These are phyloP conservation scores for Dryomyza anilis DNA, from an alignment of 2,888 invertebrate genomes.

Conservation along the genomic window DNA sequence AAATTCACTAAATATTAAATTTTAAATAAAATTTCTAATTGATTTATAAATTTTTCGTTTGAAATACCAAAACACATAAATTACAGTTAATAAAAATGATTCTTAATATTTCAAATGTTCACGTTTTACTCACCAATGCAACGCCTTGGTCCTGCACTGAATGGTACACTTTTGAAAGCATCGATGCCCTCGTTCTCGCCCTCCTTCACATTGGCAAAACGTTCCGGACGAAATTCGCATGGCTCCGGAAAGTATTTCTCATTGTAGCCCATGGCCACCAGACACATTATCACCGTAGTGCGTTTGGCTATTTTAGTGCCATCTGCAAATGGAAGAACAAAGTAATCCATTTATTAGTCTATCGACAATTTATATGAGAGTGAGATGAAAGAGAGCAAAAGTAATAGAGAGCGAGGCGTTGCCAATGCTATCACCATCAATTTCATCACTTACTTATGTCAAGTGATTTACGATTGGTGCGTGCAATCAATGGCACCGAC, in stretches of 20 bases:
- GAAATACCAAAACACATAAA: neutral
- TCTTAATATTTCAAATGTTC: neutral
- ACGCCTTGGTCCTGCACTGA: conserved; percentile 63
- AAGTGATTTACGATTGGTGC: conserved; percentile 36
- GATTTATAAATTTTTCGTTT: neutral
- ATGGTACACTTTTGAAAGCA: conserved; percentile 66
- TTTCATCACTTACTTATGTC: conserved; percentile 45
- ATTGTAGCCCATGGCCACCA: conserved; percentile 46
- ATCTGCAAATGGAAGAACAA: conserved; percentile 35
- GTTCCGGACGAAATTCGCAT: conserved; percentile 61
- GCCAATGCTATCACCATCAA: no score
- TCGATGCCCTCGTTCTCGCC: conserved; percentile 37
- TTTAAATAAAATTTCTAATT: conserved; percentile 25
- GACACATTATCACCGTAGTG: conserved; percentile 41
- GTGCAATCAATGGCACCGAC: conserved; percentile 50
- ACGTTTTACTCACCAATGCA: conserved; percentile 36
- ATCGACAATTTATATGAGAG: no score
- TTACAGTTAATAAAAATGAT: neutral
- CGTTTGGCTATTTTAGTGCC: conserved; percentile 45
- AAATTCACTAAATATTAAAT: neutral
- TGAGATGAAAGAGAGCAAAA: no score
- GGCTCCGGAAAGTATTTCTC: conserved; percentile 46
- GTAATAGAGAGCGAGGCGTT: neutral
- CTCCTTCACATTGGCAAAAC: conserved; percentile 39
- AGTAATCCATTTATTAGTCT: neutral